Base-by-base conservation (phyloP, 1,140 invertebrate genomes). In the Oreohelix idahoensis region DNA sequence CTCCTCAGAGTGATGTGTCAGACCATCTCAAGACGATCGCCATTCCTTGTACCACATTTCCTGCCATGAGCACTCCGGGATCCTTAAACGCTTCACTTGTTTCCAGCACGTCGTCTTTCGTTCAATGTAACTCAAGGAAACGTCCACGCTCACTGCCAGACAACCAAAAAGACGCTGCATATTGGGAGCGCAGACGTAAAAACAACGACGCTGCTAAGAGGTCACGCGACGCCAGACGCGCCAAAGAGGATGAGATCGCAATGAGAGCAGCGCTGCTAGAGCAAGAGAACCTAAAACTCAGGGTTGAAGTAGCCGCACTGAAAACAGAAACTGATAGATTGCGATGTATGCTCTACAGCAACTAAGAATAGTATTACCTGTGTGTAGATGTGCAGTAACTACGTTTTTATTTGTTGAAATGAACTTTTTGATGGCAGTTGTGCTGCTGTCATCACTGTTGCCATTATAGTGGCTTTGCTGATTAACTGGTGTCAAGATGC, bases 191-290 rank as follows among this genome's bases (percentile, higher is more conserved):
- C 82, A 93, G 98, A 17, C 94, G 96, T 81, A 98, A 98, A 90
- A 99, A 99, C 90, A 99, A 99, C 91, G 96, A 96, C 86, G 98
- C 98, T 32, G 98, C 98, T 0, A 99, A 99, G 92, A 94, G 97
- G 80, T 98, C 97, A 0, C 94, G 98, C 58, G 97, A 99, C 88
- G 95, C 96, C 0, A 94, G 98, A 79, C 94, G 97, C 87, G 94
- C 95, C 23, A 97, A 98, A 90, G 98, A 99, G 90, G 96, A 98
- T 83, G 96, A 97, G 89, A 96, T 98, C 29, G 96, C 97, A 0
- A 96, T 98, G 49, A 93, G 96, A 79, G 96, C 96, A 0, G 95
- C 96, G 0, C 97, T 95, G 85, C 93, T 99, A 5, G 97, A 98
- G 93, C 95, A 96, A 71, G 96, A 97, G 92, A 96, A 96, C 86